Evolutionary conservation across 2,888 invertebrate species (phyloP).

Genomic region (Pristionchus japonicus): DNA sequence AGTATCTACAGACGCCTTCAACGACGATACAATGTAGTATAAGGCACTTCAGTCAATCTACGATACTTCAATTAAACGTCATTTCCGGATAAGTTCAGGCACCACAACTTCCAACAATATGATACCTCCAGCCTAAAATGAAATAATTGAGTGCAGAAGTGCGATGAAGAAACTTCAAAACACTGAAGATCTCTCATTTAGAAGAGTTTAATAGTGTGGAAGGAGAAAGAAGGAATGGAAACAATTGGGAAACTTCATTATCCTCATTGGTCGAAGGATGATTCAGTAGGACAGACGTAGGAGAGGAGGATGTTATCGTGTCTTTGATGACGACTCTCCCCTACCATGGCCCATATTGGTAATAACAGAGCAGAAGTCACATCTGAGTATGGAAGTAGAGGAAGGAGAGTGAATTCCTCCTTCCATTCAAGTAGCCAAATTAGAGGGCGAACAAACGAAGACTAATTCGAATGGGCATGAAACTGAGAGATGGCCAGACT

Average conservation of each 20-base stretch:
- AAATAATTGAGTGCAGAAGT: neutral
- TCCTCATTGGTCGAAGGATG: neutral
- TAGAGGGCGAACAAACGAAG: neutral
- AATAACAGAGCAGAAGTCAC: neutral
- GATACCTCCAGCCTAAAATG: too few relatives aligned
- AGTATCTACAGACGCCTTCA: neutral
- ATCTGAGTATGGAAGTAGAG: neutral
- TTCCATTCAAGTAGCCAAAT: neutral
- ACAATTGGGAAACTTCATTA: neutral
- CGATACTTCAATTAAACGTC: neutral
- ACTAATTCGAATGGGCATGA: neutral
- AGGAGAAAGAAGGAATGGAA: neutral
- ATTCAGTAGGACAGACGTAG: neutral
- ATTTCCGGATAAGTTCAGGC: neutral
- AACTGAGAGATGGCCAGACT: neutral
- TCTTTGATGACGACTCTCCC: neutral
- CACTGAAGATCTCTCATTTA: neutral
- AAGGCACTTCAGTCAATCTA: neutral
- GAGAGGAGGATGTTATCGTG: neutral
- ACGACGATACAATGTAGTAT: neutral
- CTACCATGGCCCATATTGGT: neutral
- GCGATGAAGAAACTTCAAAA: neutral
- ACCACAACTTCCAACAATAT: neutral
- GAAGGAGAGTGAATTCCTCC: neutral
- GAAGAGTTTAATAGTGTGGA: neutral